Conservation (phyloP, 2,888 invertebrate species). For the Argyra leucocephala region DNA sequence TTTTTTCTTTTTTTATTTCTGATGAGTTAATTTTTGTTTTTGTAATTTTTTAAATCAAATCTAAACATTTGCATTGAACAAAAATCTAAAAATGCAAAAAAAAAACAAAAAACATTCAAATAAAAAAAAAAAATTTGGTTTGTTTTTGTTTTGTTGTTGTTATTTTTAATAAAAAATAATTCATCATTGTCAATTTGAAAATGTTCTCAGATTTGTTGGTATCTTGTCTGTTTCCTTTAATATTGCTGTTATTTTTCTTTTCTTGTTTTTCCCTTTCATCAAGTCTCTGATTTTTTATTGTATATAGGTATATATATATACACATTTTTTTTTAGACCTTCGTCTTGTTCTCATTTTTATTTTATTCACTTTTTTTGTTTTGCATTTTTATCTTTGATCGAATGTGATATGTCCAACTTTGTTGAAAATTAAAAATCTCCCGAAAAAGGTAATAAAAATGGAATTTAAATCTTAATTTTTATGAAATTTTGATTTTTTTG, state of each 20-base stretch:
- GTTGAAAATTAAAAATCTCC: background rate
- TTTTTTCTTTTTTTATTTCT: too few species aligned
- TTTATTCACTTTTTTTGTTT: background rate
- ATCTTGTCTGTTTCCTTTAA: background rate
- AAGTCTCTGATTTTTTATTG: background rate
- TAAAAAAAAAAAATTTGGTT: too few species aligned
- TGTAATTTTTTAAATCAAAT: background rate
- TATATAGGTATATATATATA: too few species aligned
- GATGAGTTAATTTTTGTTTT: too few species aligned
- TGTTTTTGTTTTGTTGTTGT: too few species aligned
- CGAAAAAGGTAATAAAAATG: background rate
- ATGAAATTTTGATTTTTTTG: background rate
- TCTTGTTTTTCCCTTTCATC: background rate
- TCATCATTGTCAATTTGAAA: background rate
- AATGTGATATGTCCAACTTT: constrained; percentile 1
- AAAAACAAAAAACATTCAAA: too few species aligned
- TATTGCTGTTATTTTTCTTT: background rate
- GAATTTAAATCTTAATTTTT: background rate
- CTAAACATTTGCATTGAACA: background rate
- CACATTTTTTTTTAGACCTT: background rate
- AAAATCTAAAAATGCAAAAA: background rate
- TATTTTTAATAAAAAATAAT: background rate
- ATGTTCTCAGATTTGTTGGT: background rate
- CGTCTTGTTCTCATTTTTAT: background rate
- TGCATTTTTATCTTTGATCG: background rate